These are phyloP conservation scores for Drosophila serrata DNA, from an alignment of 1,140 invertebrate species.

Conservation along the genomic window DNA sequence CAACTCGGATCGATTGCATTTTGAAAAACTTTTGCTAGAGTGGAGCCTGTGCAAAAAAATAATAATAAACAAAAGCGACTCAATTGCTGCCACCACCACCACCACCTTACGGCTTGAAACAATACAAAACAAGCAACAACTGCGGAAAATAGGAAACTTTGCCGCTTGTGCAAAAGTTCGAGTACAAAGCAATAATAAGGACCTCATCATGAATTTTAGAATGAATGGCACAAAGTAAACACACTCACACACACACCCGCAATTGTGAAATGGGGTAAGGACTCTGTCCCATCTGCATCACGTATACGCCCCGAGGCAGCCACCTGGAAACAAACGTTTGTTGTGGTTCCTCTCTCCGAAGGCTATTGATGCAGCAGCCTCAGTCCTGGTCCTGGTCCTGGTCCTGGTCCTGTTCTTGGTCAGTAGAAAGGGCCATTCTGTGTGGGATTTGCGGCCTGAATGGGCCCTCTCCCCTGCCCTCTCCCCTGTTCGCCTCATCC, in stretches of 20 bases:
- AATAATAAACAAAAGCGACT: slow-evolving; percentile 32
- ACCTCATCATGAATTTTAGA: slow-evolving; percentile 55
- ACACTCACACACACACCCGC: slow-evolving; percentile 9
- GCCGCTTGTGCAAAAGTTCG: slow-evolving; percentile 39
- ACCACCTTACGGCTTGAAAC: slow-evolving; percentile 41
- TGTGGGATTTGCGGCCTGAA: slow-evolving; percentile 43
- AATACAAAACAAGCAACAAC: slow-evolving; percentile 54
- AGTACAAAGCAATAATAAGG: slow-evolving; percentile 57
- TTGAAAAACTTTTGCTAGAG: slow-evolving; percentile 29
- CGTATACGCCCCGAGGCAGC: slow-evolving; percentile 31
- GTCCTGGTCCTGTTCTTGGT: slow-evolving; percentile 9
- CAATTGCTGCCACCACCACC: slow-evolving; percentile 43
- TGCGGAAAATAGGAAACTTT: slow-evolving; percentile 45
- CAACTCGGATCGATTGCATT: slow-evolving; percentile 47
- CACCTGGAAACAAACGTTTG: slow-evolving; percentile 54
- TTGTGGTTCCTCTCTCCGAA: slow-evolving; percentile 22
- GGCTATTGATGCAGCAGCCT: not conserved
- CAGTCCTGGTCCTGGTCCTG: too few relatives aligned
- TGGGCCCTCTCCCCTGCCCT: not conserved
- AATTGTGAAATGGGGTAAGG: slow-evolving; percentile 2
- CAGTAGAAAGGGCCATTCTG: slow-evolving; percentile 50
- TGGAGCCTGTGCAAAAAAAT: slow-evolving; percentile 12
- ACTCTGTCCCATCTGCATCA: slow-evolving; percentile 31
- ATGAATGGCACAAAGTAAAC: slow-evolving; percentile 43
- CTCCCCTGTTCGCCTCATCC: slow-evolving; percentile 11